Percentiles rank a stretch among this genome's conserved stretches.
phyloP scores from a whole-genome alignment of 2,113 vertebrate species.

The Erythrocercus mccallii region DNA sequence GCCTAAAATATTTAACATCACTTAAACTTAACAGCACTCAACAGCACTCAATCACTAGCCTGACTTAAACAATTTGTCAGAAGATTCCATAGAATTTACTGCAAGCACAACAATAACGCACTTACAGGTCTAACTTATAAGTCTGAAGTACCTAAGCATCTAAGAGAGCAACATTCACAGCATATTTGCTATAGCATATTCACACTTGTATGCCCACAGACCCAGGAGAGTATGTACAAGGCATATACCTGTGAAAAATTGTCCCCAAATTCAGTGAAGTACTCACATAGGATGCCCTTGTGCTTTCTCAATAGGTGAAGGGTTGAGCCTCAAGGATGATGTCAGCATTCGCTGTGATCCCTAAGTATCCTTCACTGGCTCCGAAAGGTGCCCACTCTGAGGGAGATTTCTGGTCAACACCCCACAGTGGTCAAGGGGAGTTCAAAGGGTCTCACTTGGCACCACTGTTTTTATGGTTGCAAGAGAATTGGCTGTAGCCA shows the following conservation, averaged over 20 bases:
- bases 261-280: background rate
- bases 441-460: background rate
- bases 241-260: background rate
- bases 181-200: background rate
- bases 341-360: fast-evolving
- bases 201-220: background rate
- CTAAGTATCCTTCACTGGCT: fast-evolving
- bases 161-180: background rate
- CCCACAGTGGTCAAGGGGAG: background rate
- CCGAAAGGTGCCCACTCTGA: fast-evolving
- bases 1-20: background rate
- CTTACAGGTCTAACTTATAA: background rate
- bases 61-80: background rate
- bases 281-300: background rate
- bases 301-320: background rate
- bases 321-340: fast-evolving
- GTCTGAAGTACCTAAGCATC: background rate
- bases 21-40: background rate
- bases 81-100: background rate
- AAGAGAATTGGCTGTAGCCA: background rate
- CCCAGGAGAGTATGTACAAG: background rate
- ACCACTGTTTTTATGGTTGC: background rate
- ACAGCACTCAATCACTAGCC: background rate
- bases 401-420: background rate
- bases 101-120: background rate